Evolutionary conservation across 2,888 invertebrate genomes (phyloP).

Genomic region (Cantharis rufa): DNA sequence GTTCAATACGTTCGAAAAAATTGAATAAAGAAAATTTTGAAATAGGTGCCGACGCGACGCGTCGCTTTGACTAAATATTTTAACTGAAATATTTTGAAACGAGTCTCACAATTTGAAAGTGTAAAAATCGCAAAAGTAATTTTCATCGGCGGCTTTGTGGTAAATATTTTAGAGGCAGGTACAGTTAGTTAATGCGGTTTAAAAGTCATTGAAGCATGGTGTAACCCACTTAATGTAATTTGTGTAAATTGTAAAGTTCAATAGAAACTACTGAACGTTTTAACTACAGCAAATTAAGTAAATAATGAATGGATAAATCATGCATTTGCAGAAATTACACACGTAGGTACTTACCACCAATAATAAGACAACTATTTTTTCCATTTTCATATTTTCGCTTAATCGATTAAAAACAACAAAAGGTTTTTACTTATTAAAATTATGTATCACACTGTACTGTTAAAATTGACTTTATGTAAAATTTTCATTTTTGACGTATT

Average conservation of each 20-base stretch:
- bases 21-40: not conserved
- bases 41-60: not conserved
- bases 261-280: not conserved
- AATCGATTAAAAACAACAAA: not conserved
- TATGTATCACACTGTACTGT: not conserved
- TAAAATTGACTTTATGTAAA: not conserved
- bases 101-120: not conserved
- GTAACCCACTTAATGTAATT: not conserved
- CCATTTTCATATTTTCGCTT: not conserved
- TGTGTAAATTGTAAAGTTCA: not conserved
- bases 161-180: not conserved
- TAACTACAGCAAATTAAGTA: not conserved
- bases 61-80: not conserved
- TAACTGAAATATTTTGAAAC: not conserved
- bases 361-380: not conserved
- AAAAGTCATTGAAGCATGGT: not conserved
- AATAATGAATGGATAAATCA: not conserved
- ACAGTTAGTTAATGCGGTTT: not conserved
- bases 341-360: conserved; percentile 1
- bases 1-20: not conserved
- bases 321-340: not conserved
- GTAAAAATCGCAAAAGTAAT: not conserved
- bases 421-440: not conserved
- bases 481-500: conserved; percentile 2
- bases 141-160: not conserved